Base-by-base conservation (phyloP, 2,888 invertebrate genomes). In the Sinelater perroti region DNA sequence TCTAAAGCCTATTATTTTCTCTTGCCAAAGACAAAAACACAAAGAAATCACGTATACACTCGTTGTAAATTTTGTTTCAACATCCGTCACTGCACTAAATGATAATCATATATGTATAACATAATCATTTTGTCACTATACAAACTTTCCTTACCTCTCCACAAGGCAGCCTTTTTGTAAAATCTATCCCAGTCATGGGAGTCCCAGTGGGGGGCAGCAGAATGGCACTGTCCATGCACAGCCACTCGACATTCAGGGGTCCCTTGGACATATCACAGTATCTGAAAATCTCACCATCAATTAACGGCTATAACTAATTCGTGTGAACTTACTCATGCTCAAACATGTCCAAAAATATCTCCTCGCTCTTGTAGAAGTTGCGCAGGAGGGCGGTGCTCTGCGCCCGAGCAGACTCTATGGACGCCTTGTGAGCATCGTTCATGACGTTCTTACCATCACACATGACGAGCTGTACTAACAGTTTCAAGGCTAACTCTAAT, bases 331-430 rank as follows among this genome's bases (percentile, higher is more conserved):
- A 86, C 83, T 99, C 98, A 77, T 97, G 96, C 79, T 99, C 98
- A 77, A 99, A 99, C 87, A 99, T 92, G 76, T 99, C 98, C 55
- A 98, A 81, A 80, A 99, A 99, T 70, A 98, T 95, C 73, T 98
- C 97, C 80, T 98, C 97, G 69, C 93, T 93, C 85, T 96, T 97
- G 79, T 95, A 97, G 79, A 94, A 96, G 81, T 93, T 95, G 40
- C 94, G 83, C 8, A 97, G 84, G 20, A 93, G 82, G 0, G 91
- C 87, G 45, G 93, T 93, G 65, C 94, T 91, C 73, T 92, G 90
- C 72, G 89, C 89, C 66, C 87, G 84, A 2, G 90, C 87, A 71
- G 88, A 79, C 77, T 91, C 85, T 66, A 92, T 81, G 68, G 85
- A 78, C 24, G 85, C 83, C 63, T 87, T 80, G 73, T 90, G 90